Base-by-base conservation (phyloP, 1,140 invertebrate genomes). In the Galendromus occidentalis region DNA sequence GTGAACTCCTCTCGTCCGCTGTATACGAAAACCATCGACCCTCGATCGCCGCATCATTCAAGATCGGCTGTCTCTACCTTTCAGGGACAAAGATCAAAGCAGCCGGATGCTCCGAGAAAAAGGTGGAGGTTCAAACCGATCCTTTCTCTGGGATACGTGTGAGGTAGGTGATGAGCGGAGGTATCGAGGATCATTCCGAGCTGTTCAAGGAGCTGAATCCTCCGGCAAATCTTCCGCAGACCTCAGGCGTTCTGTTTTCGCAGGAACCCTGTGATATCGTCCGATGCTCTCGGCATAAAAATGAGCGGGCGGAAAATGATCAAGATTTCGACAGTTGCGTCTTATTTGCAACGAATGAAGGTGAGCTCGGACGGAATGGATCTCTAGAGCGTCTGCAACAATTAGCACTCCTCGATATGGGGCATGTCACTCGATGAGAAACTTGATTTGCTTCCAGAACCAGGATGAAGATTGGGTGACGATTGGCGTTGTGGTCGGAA, bases 261-360 rank as follows among this genome's bases (percentile, higher is more conserved):
- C 51, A 59, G 51, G 51, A 59, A 59, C 22, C 51, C 51, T 22
- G 51, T 59, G 17, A 25, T 59, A 4, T 59, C 51, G n/a, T 59
- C 51, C 12, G 51, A 59, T 1, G 14, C 51, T 22, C 51, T 59
- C 33, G 17, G 51, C 17, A 20, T 14, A 14, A 59, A 59, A 59
- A 59, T 59, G 51, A 25, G 14, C 9, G 51, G 51, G 17, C 14
- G 51, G 1, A 59, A 59, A 25, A 59, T 59, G 51, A 33, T 59
- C 17, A 59, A 59, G 20, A 59, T 59, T 17, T 2, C 51, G 12
- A 59, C 22, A 4, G 22, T 59, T 9, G 51, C 25, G 25, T 29
- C 25, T 22, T 59, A 59, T 9, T 33, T 59, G 25, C 51, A 59
- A 17, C 25, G 33, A 18, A 59, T 59, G 51, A 59, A 59, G 51